Base-by-base conservation (phyloP, 92 coral and sea anemone genomes). In the Anthopleura xanthogrammica region DNA sequence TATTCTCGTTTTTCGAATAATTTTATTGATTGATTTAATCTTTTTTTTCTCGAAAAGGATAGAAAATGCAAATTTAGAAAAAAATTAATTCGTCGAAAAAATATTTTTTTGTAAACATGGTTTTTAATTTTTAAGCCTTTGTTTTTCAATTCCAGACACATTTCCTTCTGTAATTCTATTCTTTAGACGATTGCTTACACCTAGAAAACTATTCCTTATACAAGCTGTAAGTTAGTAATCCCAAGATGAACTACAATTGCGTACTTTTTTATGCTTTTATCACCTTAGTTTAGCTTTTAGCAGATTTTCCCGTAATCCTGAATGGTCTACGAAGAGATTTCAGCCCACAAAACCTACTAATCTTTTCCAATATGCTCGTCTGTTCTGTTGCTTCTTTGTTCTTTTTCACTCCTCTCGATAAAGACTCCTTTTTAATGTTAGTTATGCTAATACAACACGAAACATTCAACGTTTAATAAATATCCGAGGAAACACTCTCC, bases 221-320 rank as follows among this genome's bases (percentile, higher is more conserved):
- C 41, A 68, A 68, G 74, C 74, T 68, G 41, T 29, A 23, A 36
- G 43, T 68, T 62, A 23, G 42, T 68, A 68, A 68, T 68, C 43
- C 42, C 16, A 24, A 23, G 36, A n/a, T 29, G 36, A 36, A 29
- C 16, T 29, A 68, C 74, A 48, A 50, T 14, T 11, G 9, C 22
- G 73, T 80, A 16, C 52, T 41, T 79, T 17, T 56, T 58, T 17
- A 60, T 39, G 72, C 41, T 72, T 54, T 76, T 23, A 83, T 55
- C 60, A 76, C 81, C 78, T 76, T 76, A 50, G 77, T 48, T 20
- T 52, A 76, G 80, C 58, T 83, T 65, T 84, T 39, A 62, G 16
- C 22, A 82, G 88, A 85, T 79, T 85, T 85, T 50, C 64, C 43
- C 62, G 39, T 85, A 85, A 85, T 85, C 88, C 88, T 46, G 68